Conservation (phyloP, 2,113 vertebrate genomes). For the Chiloscyllium plagiosum region DNA sequence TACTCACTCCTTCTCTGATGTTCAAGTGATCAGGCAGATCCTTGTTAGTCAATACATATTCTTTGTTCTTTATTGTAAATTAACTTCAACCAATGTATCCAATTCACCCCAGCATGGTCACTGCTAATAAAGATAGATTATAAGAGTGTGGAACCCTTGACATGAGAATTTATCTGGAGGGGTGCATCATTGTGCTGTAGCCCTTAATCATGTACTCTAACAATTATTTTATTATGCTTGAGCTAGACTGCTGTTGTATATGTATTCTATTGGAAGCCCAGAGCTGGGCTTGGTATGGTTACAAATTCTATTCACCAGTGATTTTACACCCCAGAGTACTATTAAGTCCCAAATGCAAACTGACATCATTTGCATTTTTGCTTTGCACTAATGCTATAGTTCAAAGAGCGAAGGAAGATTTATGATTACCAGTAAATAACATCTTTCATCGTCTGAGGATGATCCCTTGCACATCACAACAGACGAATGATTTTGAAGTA, state of each 20-base stretch:
- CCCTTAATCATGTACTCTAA: not conserved
- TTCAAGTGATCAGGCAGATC: not conserved
- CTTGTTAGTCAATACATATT: not conserved
- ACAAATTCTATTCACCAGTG: not conserved
- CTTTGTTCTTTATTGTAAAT: not conserved
- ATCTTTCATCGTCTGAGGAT: not conserved
- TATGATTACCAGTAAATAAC: not conserved
- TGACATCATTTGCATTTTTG: not conserved
- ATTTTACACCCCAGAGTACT: not conserved
- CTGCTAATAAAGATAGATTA: not conserved
- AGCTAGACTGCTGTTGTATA: too few species aligned
- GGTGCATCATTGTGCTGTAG: not conserved
- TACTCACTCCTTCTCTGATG: not conserved
- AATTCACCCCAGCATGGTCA: not conserved
- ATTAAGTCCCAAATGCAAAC: not conserved
- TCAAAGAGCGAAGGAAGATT: not conserved
- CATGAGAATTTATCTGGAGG: not conserved
- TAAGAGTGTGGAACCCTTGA: not conserved
- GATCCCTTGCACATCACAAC: too few species aligned
- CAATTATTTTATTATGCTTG: not conserved
- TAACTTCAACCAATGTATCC: not conserved
- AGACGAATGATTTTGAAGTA: not conserved
- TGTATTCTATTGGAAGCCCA: not conserved
- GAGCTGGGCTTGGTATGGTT: not conserved
- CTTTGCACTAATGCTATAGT: not conserved